phyloP scores from a whole-genome alignment of 2,113 vertebrate species.

The Cisticola juncidis region DNA sequence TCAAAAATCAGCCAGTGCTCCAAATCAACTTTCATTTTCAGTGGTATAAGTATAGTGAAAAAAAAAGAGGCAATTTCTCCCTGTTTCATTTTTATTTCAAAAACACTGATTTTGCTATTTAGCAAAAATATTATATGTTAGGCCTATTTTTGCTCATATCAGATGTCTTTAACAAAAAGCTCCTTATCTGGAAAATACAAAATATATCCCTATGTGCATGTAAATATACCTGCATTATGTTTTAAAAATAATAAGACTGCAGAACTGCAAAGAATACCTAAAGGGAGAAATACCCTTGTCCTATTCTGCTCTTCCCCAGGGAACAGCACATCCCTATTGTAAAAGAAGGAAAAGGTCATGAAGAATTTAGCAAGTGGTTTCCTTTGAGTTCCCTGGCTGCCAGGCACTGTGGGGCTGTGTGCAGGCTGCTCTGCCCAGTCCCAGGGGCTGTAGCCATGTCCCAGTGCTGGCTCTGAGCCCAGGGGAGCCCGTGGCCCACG shows the following conservation, averaged over 20 bases:
- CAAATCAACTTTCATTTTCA: neutral
- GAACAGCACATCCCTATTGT: neutral
- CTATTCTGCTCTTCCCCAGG: neutral
- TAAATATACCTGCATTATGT: neutral
- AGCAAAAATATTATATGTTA: neutral
- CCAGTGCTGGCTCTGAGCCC: neutral
- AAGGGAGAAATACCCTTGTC: neutral
- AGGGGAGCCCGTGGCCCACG: neutral
- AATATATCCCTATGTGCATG: neutral
- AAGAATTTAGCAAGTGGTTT: slow-evolving; percentile 19
- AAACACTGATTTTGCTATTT: neutral
- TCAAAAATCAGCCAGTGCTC: neutral
- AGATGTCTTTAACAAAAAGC: neutral
- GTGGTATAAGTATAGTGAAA: neutral
- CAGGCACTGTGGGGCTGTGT: rapidly evolving
- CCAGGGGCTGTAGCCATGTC: neutral
- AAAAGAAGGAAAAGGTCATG: slow-evolving; percentile 42
- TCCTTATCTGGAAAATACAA: neutral
- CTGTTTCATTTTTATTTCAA: neutral
- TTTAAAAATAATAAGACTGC: neutral
- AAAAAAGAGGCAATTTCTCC: neutral
- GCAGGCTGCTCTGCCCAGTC: neutral
- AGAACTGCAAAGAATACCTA: neutral
- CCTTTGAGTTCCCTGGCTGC: neutral
- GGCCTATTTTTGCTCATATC: neutral